Evolutionary conservation across 2,113 vertebrate genomes (phyloP), one percentile per base, ranked within the genome.

Genomic region (Athene noctua): DNA sequence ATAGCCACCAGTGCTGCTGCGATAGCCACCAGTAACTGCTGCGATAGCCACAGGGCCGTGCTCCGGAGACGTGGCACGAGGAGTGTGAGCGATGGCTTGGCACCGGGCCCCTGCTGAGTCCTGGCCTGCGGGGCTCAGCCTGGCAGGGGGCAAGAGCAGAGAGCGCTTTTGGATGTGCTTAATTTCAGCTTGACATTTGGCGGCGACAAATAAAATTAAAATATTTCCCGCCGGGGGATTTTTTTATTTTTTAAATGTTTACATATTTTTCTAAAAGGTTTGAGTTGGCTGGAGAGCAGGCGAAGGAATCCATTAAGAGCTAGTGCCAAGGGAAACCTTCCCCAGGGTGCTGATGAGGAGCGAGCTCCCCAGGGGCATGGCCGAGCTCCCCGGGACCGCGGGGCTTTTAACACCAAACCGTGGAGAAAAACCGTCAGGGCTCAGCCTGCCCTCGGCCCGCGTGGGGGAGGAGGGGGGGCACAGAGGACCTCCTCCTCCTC

Each of bases 131-230:
- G 74, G 59, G 74, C 78, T 96, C 51, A 91, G 74, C 92, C 94
- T 97, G 95, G 96, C 94, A 92, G 96, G 94, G 95, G 95, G 89
- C 70, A 90, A 70, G 62, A 89, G 73, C 80, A 67, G 46, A 92
- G 83, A 87, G 92, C 9, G 83, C 77, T 96, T 96, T 96, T 90
- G 93, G 92, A 92, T 92, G 90, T 95, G 96, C 68, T 86, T 96
- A 94, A 92, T 97, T 95, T 96, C 95, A 94, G 89, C 89, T 94
- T 96, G 96, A 95, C 95, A 91, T 96, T 97, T 97, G 95, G 87
- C 15, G 2, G 55, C 2, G 2, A 84, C 15, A 26, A 94, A 90
- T 96, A 90, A 96, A 92, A 95, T 94, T 86, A 89, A 96, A 92
- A 79, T 94, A 70, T 95, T 95, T 96, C 96, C 95, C 96, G 95